A percentile compares a stretch with the other conserved stretches of the same genome.
phyloP scores from a whole-genome alignment of 2,113 vertebrate species.

The Centrocercus urophasianus region DNA sequence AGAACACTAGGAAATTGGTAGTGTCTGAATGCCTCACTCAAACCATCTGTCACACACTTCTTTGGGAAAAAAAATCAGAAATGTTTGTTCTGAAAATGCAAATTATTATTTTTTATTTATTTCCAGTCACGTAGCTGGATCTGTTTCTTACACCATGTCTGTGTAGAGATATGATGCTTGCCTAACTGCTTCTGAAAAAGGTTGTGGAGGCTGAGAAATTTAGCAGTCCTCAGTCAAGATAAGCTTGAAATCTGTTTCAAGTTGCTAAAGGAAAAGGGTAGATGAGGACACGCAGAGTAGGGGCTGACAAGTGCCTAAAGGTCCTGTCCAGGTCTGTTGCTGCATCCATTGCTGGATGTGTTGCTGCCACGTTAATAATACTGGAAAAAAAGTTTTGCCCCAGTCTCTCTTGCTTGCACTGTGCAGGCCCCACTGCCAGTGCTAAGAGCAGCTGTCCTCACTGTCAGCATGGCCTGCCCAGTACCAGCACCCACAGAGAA shows the following conservation, averaged over 20 bases:
- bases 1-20: slow-evolving; percentile 69
- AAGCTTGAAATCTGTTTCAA: background rate
- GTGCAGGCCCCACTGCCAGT: background rate
- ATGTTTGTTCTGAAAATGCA: slow-evolving; percentile 69
- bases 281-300: background rate
- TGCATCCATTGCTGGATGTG: background rate
- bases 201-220: background rate
- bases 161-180: background rate
- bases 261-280: background rate
- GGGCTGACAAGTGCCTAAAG: background rate
- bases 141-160: background rate
- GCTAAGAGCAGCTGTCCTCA: background rate
- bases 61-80: slow-evolving; percentile 65
- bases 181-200: slow-evolving; percentile 19
- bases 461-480: background rate
- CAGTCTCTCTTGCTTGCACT: background rate
- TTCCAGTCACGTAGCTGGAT: background rate
- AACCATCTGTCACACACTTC: slow-evolving; percentile 76
- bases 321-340: background rate
- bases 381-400: background rate
- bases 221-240: background rate
- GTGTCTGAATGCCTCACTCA: slow-evolving; percentile 59
- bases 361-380: background rate
- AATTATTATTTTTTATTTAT: slow-evolving; percentile 46
- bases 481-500: background rate